A percentile compares a stretch with the other conserved stretches of the same genome.
Evolutionary conservation across 2,888 invertebrate genomes (phyloP).

Genomic region (Mellilla xanthometata): DNA sequence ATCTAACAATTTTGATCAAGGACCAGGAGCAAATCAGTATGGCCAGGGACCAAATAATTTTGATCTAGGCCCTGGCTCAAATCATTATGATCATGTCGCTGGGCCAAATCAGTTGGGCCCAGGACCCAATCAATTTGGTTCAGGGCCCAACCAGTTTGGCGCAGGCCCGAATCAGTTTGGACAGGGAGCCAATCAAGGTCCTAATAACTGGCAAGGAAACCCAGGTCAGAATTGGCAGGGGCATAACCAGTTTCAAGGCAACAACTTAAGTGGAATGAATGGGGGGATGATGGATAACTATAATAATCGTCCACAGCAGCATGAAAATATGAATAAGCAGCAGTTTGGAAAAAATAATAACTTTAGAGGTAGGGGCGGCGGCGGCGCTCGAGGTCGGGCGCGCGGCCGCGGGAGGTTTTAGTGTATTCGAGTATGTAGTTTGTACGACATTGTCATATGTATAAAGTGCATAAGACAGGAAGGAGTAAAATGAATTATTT

Average conservation of each 20-base stretch:
- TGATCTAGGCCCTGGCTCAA: not conserved
- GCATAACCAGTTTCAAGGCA: constrained; percentile 33
- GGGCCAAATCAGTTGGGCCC: not conserved
- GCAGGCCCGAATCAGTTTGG: not conserved
- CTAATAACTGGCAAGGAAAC: constrained; percentile 22
- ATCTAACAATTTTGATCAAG: constrained; percentile 5
- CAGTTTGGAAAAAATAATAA: constrained; percentile 43
- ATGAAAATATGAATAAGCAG: constrained; percentile 26
- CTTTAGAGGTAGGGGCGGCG: constrained; percentile 49
- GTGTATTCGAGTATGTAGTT: not conserved
- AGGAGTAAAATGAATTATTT: too few species aligned
- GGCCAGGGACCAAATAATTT: not conserved
- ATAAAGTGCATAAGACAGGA: too few species aligned
- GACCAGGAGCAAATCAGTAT: constrained; percentile 3
- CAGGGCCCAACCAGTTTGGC: not conserved
- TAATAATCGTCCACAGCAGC: constrained; percentile 29
- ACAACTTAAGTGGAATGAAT: constrained; percentile 44
- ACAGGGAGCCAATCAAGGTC: constrained; percentile 3
- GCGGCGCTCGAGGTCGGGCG: constrained; percentile 46
- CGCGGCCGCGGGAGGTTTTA: constrained; percentile 50
- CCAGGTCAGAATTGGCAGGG: constrained; percentile 6
- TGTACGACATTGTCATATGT: too few species aligned
- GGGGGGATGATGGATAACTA: constrained; percentile 40
- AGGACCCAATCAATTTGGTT: not conserved
- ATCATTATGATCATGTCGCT: not conserved